Base-by-base conservation (phyloP, 2,888 invertebrate genomes). In the Zhuqinia jingwanae region DNA sequence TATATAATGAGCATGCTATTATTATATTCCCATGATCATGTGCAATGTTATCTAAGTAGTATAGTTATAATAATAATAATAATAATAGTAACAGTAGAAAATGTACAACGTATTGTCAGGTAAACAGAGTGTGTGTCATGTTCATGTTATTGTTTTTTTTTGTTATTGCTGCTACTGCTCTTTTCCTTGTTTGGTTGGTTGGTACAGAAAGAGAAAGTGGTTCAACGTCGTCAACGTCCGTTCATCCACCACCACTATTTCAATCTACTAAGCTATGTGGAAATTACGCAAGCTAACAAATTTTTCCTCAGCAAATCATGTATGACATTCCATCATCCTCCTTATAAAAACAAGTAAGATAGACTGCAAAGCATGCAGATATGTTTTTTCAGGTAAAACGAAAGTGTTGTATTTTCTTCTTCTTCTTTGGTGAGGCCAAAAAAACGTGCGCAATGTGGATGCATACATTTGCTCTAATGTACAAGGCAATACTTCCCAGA, bases 251-350 rank as follows among this genome's bases (percentile, higher is more conserved):
- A 25, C 15, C n/a, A 30, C 13, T 68, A 80, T 80, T 36, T 68
- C 80, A 80, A 68, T 80, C 68, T 68, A 80, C 30, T 42, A 17
- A 82, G 73, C 60, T 63, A 82, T 82, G 73, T 20, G 47, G 36
- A 60, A 75, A 82, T 82, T 75, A 82, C 82, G 30, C 75, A 82
- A 75, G 73, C 82, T 47, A n/a, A n/a, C 73, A 17, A 70, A 75
- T 36, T 36, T 82, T 75, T 58, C 50, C 17, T 56, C 0, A 22
- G 20, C 56, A 76, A 76, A 76, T 76, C 76, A 76, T 36, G 42
- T 58, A 22, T 76, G 76, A 36, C 58, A 76, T 76, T 56, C 76
- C 58, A 36, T 76, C 76, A 76, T 36, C 20, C 42, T 36, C 20
- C 6, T 36, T 22, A 10, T 58, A 8, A 36, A 36, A 36, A 36